These are phyloP conservation scores for Psylliodes chrysocephalus DNA, from an alignment of 2,888 invertebrate genomes.

Conservation along the genomic window DNA sequence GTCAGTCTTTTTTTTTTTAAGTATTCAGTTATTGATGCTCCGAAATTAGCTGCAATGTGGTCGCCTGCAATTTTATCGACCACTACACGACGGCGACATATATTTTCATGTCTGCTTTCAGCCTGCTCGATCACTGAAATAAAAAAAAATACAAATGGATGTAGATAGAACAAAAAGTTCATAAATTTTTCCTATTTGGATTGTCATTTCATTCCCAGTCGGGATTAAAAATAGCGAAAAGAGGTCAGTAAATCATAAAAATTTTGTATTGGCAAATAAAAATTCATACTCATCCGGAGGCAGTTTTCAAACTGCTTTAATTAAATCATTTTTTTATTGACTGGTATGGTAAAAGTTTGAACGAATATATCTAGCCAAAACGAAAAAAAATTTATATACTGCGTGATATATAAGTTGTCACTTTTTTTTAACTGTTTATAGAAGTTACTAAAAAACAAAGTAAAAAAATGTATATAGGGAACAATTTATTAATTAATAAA, in stretches of 20 bases:
- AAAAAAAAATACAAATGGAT: background rate
- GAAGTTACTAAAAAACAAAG: too few relatives aligned
- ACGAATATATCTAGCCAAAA: too few relatives aligned
- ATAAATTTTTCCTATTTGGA: conserved; percentile 22
- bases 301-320: too few relatives aligned
- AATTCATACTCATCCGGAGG: background rate
- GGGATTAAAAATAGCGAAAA: conserved; percentile 20
- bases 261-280: background rate
- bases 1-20: background rate
- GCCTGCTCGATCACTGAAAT: background rate
- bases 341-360: too few relatives aligned
- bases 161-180: conserved; percentile 13
- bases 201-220: conserved; percentile 13
- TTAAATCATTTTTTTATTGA: too few relatives aligned
- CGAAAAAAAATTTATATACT: too few relatives aligned
- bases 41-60: conserved; percentile 8
- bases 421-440: too few relatives aligned
- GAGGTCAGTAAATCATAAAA: conserved; percentile 23
- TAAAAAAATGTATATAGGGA: too few relatives aligned
- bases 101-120: conserved; percentile 6
- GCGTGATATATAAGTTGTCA: too few relatives aligned
- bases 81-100: conserved; percentile 5
- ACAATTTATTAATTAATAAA: too few relatives aligned
- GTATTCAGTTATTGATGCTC: background rate
- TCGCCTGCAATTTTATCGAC: conserved; percentile 12